Evolutionary conservation across 2,113 vertebrate genomes (phyloP), one percentile per base, ranked within the genome.

Genomic region (Caloenas nicobarica): DNA sequence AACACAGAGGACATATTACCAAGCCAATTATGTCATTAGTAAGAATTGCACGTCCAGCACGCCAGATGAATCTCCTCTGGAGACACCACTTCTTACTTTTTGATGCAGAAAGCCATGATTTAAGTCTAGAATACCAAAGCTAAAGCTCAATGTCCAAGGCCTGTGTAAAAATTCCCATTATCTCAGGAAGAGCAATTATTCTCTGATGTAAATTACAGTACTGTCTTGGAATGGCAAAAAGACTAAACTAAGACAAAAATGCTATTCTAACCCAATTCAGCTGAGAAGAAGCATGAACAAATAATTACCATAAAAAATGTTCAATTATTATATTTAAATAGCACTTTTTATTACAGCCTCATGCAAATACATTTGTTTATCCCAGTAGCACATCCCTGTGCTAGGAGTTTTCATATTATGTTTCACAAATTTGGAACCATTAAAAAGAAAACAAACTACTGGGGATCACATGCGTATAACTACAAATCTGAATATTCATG

Each of bases 161-260:
- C 86, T 92, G 50, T 61, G 74, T 83, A 56, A 76, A 91, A 94
- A 77, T 94, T 91, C 89, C 60, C 72, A 33, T 95, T 94, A 68
- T 93, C 77, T 95, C 74, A 95, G 80, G 36, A 95, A 92, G 72
- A 91, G 57, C 68, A 91, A 61, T 95, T 91, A 89, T 83, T 95
- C 73, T 93, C 61, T 69, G 13, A 77, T 56, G 44, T 66, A 88
- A 81, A 90, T 56, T 86, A 69, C 77, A 73, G 36, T 82, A 82
- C 88, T 87, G 18, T 81, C 42, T 95, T 71, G 78, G 73, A 95
- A 83, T 51, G 61, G 70, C 60, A 94, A 95, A 91, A 96, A 93
- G 61, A 16, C 61, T 86, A 76, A 93, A 60, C 31, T 68, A 40
- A 77, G 46, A 77, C 73, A 31, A 81, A 91, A 92, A 89, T 70